Base-by-base conservation (phyloP, 2,797 vertebrate genomes). In the Hyperoplus immaculatus region DNA sequence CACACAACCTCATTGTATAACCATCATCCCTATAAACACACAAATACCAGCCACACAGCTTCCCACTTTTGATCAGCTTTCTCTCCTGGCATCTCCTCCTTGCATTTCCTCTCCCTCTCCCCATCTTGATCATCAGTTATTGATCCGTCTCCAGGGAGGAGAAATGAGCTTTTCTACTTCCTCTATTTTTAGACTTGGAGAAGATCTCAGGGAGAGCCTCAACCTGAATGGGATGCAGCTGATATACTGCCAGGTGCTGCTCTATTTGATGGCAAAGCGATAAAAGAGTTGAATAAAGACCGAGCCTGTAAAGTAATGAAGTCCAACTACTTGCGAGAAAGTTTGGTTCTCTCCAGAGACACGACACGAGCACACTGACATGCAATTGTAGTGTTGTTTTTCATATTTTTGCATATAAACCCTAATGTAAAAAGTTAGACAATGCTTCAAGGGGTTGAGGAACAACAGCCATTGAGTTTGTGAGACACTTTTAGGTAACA, bases 101-200 rank as follows among this genome's bases (percentile, higher is more conserved):
- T 43, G 42, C 42, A 21, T 21, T 10, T 7, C 29, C 45, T 76
- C 59, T 54, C 69, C 46, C 58, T 66, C 60, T 64, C 69, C 45
- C 46, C 4, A 0, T 74, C 75, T 85, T 81, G 72, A 80, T 90
- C 85, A 80, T 85, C 77, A 50, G 85, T 81, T 90, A 92, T 89
- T 85, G 90, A 93, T 90, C 89, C 51, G 75, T 86, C 90, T 88
- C 85, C 56, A n/a, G 81, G 83, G 83, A 86, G 68, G 47, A 87
- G 65, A 62, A 75, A 83, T 79, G 78, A 49, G 59, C 69, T 68
- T n/a, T 54, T 81, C 63, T 73, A 74, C 65, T 46, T 63, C 43
- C 42, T 74, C 82, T 91, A 92, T 93, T 88, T 91, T 78, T 90
- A 92, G 90, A 74, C 63, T 0, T 16, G 1, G 49, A 47, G 62